Evolutionary conservation across 2,888 invertebrate species (phyloP).

Genomic region (Phaonia tiefii): DNA sequence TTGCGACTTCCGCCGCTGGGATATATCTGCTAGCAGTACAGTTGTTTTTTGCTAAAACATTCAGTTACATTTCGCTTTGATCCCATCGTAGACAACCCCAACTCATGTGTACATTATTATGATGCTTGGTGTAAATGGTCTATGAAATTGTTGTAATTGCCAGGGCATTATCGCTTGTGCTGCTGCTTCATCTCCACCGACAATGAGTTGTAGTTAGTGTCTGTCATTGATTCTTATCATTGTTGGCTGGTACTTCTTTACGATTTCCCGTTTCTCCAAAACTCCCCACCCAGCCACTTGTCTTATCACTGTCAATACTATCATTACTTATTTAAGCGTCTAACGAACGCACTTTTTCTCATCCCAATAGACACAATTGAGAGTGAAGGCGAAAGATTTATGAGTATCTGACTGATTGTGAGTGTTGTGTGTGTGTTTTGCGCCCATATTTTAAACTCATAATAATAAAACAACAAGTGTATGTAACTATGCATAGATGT

Average conservation of each 20-base stretch:
- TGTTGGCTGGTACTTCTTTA: background rate
- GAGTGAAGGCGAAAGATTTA: conserved; percentile 4
- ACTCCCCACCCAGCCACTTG: background rate
- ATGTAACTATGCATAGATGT: no score
- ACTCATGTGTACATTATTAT: conserved; percentile 22
- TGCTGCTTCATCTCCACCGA: background rate
- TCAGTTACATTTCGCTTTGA: background rate
- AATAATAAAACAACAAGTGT: no score
- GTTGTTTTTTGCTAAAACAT: no score
- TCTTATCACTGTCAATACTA: background rate
- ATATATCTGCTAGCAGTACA: no score
- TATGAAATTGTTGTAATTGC: conserved; percentile 52
- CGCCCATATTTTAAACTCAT: background rate
- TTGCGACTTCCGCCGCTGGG: no score
- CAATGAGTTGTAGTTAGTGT: background rate
- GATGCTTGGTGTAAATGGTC: conserved; percentile 50
- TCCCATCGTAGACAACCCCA: background rate
- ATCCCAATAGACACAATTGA: background rate
- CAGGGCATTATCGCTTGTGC: conserved; percentile 24
- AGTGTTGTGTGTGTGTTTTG: background rate
- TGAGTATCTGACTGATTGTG: background rate
- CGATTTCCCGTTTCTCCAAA: conserved; percentile 9
- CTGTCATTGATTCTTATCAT: conserved; percentile 16
- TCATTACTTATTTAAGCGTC: background rate
- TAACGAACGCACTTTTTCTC: background rate